These are phyloP conservation scores for Papilio demoleus DNA, from an alignment of 2,888 invertebrate species.

Conservation along the genomic window DNA sequence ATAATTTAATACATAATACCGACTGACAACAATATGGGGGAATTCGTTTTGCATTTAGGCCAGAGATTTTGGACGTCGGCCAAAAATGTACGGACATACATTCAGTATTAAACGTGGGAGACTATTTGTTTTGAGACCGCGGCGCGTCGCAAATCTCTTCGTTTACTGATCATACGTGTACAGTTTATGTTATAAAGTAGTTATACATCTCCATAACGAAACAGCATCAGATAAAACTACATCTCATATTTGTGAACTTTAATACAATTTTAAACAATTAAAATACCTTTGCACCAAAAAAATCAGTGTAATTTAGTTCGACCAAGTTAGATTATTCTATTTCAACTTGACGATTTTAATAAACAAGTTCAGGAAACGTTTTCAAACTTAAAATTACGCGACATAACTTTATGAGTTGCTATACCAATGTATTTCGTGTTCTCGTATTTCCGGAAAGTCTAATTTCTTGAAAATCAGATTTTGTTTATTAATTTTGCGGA, in stretches of 20 bases:
- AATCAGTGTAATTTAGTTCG: background rate
- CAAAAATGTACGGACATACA: slow-evolving; percentile 61
- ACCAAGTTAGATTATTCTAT: background rate
- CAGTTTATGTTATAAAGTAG: slow-evolving; percentile 39
- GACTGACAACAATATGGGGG: slow-evolving; percentile 64
- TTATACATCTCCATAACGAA: slow-evolving; percentile 3
- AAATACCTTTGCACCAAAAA: background rate
- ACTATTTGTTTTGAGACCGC: slow-evolving; percentile 60
- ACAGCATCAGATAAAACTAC: background rate
- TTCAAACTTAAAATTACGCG: background rate
- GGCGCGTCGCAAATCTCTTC: slow-evolving; percentile 58
- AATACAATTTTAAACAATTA: no score
- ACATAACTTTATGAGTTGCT: background rate
- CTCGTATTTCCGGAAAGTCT: background rate
- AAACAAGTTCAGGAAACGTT: background rate
- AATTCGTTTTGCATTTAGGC: slow-evolving; percentile 59
- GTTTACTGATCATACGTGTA: slow-evolving; percentile 52
- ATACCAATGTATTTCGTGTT: background rate
- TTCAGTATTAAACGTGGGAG: slow-evolving; percentile 41
- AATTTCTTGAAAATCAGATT: background rate
- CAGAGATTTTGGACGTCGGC: slow-evolving; percentile 63
- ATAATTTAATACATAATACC: slow-evolving; percentile 39
- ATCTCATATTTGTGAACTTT: background rate
- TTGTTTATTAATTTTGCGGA: background rate
- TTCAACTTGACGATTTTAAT: slow-evolving; percentile 12